Percentiles rank a stretch among this genome's conserved stretches.
Evolutionary conservation across 2,113 vertebrate genomes (phyloP).

Genomic region (Aleadryas rufinucha): DNA sequence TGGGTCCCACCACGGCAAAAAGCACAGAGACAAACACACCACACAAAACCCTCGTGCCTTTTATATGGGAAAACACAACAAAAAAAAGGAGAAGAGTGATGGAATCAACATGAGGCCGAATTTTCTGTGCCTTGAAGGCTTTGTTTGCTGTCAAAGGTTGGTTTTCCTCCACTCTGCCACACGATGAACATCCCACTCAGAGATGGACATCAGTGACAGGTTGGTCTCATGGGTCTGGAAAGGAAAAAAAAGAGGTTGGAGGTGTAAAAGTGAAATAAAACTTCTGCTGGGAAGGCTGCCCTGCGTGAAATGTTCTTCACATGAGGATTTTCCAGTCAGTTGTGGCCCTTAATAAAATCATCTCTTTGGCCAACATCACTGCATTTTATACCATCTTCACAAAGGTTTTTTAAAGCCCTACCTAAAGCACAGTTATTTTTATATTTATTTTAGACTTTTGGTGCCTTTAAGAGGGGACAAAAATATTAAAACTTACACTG

Average conservation of each 20-base stretch:
- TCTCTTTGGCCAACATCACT: neutral
- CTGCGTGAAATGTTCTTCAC: rapidly evolving
- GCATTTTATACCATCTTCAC: neutral
- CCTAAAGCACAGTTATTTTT: neutral
- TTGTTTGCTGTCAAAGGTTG: neutral
- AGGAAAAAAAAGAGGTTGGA: neutral
- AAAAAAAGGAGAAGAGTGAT: neutral
- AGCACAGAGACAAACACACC: neutral
- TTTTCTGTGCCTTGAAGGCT: neutral
- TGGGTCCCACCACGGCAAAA: neutral
- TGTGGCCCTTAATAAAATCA: neutral
- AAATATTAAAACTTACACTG: neutral
- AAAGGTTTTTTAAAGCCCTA: neutral
- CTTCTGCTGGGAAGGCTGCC: neutral
- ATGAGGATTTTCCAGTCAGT: neutral
- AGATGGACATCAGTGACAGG: neutral
- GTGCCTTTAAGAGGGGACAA: neutral
- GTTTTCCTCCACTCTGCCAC: neutral
- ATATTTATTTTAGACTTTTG: neutral
- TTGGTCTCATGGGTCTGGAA: neutral
- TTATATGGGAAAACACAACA: neutral
- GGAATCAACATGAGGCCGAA: neutral
- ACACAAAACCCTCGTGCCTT: neutral
- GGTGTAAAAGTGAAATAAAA: neutral
- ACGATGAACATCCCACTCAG: neutral